Evolutionary conservation across 2,888 invertebrate genomes (phyloP).

Genomic region (Leucophenga maculata): DNA sequence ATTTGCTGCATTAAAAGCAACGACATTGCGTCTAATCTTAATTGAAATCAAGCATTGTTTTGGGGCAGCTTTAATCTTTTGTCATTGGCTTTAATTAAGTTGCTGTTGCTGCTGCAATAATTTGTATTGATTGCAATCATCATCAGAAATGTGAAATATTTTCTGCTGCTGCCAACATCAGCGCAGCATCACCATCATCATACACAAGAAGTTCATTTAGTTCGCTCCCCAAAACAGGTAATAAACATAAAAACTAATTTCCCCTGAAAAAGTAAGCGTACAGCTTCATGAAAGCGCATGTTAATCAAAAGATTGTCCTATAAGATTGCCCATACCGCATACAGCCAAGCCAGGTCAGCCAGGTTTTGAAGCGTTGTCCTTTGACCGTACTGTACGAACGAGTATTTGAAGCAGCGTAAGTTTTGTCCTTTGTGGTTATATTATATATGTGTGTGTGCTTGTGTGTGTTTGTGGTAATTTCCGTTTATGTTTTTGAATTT

Average conservation of each 20-base stretch:
- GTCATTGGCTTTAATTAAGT: conserved; percentile 63
- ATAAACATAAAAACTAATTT: conserved; percentile 65
- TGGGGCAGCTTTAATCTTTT: conserved; percentile 56
- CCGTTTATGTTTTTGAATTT: conserved; percentile 66
- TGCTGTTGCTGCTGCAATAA: conserved; percentile 1
- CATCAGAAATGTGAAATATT: conserved; percentile 1
- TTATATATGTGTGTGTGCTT: neutral
- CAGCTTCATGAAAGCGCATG: conserved; percentile 43
- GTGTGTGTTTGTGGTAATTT: conserved; percentile 54
- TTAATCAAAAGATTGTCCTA: conserved; percentile 65
- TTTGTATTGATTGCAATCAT: conserved; percentile 15
- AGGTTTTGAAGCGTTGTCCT: too few relatives aligned
- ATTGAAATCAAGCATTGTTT: conserved; percentile 59
- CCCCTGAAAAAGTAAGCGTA: conserved; percentile 42
- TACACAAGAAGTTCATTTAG: neutral
- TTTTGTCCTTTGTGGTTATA: conserved; percentile 1
- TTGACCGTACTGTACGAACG: too few relatives aligned
- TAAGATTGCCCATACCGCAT: conserved; percentile 48
- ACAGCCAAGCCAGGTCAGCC: neutral
- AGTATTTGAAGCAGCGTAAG: neutral
- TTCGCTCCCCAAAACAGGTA: conserved; percentile 45
- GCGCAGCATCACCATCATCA: neutral
- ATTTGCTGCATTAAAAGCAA: neutral
- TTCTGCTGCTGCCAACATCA: neutral
- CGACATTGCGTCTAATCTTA: conserved; percentile 52